Evolutionary conservation across 64 coral and sea anemone species (phyloP).

Genomic region (Stylophora pistillata): DNA sequence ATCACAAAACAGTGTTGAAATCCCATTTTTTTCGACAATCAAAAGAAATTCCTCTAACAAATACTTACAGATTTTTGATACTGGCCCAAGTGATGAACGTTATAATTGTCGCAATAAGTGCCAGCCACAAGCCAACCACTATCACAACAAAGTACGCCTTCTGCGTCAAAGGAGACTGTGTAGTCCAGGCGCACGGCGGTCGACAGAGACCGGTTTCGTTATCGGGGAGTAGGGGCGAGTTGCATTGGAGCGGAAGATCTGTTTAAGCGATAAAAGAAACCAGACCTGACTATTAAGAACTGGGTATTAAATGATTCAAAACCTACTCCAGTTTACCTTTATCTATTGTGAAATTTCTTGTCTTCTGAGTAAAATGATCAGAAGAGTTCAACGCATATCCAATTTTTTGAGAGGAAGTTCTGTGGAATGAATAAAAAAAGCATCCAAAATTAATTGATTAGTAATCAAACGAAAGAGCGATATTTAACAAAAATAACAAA

Average conservation of each 20-base stretch:
- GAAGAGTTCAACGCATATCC: neutral
- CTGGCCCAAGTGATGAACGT: slow-evolving; percentile 74
- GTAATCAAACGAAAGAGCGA: no score
- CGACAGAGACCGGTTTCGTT: slow-evolving; percentile 42
- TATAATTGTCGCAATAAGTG: slow-evolving; percentile 60
- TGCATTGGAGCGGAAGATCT: slow-evolving; percentile 32
- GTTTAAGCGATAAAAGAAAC: neutral
- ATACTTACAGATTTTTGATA: slow-evolving; percentile 64
- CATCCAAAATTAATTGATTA: neutral
- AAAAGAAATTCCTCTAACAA: no score
- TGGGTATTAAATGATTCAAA: neutral
- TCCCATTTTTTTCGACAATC: no score
- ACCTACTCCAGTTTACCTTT: neutral
- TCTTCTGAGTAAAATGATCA: neutral
- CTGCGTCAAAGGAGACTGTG: slow-evolving; percentile 32
- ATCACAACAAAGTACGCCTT: slow-evolving; percentile 46
- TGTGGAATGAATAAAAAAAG: neutral
- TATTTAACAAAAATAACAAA: no score
- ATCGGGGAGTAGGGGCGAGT: slow-evolving; percentile 72
- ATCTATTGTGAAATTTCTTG: neutral
- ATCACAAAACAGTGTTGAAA: no score
- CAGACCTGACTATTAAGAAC: no score
- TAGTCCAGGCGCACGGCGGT: slow-evolving; percentile 80
- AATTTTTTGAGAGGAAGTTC: slow-evolving; percentile 11
- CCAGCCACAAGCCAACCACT: slow-evolving; percentile 64